Base-by-base conservation (phyloP, 2,113 vertebrate genomes). In the Athene noctua region DNA sequence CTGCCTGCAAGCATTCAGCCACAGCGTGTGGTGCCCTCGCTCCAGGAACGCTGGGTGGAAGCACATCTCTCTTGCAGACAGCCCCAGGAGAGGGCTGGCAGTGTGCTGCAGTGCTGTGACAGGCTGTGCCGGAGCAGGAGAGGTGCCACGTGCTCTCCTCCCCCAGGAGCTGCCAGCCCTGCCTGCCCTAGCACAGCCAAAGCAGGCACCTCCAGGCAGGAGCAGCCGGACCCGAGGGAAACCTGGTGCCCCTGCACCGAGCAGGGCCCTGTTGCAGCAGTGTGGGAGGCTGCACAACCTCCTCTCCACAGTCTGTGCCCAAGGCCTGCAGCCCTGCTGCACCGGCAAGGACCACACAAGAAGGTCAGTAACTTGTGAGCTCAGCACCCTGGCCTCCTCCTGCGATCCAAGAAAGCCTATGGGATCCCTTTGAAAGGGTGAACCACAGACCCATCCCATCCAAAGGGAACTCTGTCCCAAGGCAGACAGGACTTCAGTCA, bases 301-400 rank as follows among this genome's bases (percentile, higher is more conserved):
- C 42, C 29, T 40, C 21, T 19, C 32, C 52, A 18, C 11, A 18
- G 23, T 46, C 32, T 14, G 12, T 4, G 7, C 71, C 62, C 68
- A 38, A 23, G 34, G 36, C 32, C 34, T 54, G 54, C 44, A 67
- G 59, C 38, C 51, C 68, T n/a, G 57, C 59, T 49, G 29, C 26
- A 13, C 15, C 2, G 0, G 1, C 54, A n/a, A 11, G 65, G 30
- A 68, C 25, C 0, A 2, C 38, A 59, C 30, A 38, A 47, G 68
- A 27, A 54, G 30, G 29, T 17, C 54, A 42, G 2, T 7, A 34
- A 36, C 16, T 9, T 14, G 18, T 9, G 7, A 62, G 42, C 44
- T 15, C 32, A 34, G 59, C 54, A 34, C 7, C 32, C 16, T 7
- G 22, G 19, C 29, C 19, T 6, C 58, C 32, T 27, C 40, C 47